Evolutionary conservation across 2,888 invertebrate species (phyloP).

Genomic region (Ceraclea dissimilis): DNA sequence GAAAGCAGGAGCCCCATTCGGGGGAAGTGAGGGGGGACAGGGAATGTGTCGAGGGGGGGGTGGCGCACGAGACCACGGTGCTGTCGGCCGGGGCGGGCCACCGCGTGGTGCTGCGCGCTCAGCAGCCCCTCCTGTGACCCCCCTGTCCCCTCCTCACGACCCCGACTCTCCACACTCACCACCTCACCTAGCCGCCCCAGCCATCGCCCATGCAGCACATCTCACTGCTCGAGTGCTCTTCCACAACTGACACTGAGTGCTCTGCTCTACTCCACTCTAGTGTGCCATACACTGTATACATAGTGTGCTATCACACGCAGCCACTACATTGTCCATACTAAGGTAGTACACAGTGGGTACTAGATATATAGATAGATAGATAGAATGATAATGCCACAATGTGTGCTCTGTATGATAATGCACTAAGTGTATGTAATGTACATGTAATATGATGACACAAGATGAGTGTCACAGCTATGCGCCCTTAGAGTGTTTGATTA

Average conservation of each 20-base stretch:
- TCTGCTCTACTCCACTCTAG: not conserved
- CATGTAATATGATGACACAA: not conserved
- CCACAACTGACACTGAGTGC: conserved; percentile 32
- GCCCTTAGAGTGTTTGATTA: not conserved
- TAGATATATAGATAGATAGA: not conserved
- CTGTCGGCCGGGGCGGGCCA: conserved; percentile 80
- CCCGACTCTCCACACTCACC: conserved; percentile 45
- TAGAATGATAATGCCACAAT: not conserved
- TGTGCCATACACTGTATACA: not conserved
- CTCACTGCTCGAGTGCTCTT: conserved; percentile 46
- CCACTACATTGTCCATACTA: not conserved
- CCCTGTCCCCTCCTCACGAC: conserved; percentile 62
- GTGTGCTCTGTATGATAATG: not conserved
- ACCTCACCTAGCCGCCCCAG: conserved; percentile 46
- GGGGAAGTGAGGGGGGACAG: conserved; percentile 34
- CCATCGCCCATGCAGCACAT: conserved; percentile 41
- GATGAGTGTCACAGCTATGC: not conserved
- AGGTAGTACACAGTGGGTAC: not conserved
- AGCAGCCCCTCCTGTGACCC: conserved; percentile 76
- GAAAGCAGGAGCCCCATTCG: conserved; percentile 50
- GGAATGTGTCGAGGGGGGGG: conserved; percentile 29
- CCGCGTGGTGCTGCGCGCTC: conserved; percentile 87
- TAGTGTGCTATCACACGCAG: not conserved
- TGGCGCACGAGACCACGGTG: conserved; percentile 68
- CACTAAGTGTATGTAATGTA: not conserved